Evolutionary conservation across 2,113 vertebrate species (phyloP).

Genomic region (Cynocephalus volans): DNA sequence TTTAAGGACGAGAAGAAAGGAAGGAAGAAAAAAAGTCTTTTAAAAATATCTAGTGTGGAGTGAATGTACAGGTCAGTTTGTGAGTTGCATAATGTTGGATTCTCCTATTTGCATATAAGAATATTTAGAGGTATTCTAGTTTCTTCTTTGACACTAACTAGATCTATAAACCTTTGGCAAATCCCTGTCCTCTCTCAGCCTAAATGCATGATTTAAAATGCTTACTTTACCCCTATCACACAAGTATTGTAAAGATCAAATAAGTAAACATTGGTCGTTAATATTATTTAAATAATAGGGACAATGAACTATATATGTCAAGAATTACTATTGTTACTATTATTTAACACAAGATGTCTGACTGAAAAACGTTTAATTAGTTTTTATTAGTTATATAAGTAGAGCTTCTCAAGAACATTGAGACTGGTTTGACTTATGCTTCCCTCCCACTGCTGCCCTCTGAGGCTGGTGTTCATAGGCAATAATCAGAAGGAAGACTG

Average conservation of each 20-base stretch:
- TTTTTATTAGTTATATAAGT: neutral
- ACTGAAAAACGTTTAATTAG: conserved; percentile 23
- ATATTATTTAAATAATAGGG: neutral
- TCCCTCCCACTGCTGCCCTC: neutral
- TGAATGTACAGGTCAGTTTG: neutral
- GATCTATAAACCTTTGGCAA: conserved; percentile 25
- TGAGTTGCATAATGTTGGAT: neutral
- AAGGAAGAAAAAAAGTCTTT: neutral
- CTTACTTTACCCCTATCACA: neutral
- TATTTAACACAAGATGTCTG: no score
- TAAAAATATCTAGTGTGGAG: conserved; percentile 44
- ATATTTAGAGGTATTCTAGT: conserved; percentile 1
- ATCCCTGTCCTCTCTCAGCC: neutral
- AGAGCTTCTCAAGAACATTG: neutral
- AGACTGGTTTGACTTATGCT: neutral
- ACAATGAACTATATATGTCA: no score
- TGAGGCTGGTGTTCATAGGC: neutral
- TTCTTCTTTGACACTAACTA: conserved; percentile 6
- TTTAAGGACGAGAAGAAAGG: neutral
- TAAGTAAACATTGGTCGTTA: neutral
- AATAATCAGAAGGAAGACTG: neutral
- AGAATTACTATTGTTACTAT: no score
- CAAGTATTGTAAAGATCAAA: neutral
- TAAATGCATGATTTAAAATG: conserved; percentile 49
- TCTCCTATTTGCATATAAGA: neutral